Evolutionary conservation across 2,888 invertebrate genomes (phyloP).

Genomic region (Timema podura): DNA sequence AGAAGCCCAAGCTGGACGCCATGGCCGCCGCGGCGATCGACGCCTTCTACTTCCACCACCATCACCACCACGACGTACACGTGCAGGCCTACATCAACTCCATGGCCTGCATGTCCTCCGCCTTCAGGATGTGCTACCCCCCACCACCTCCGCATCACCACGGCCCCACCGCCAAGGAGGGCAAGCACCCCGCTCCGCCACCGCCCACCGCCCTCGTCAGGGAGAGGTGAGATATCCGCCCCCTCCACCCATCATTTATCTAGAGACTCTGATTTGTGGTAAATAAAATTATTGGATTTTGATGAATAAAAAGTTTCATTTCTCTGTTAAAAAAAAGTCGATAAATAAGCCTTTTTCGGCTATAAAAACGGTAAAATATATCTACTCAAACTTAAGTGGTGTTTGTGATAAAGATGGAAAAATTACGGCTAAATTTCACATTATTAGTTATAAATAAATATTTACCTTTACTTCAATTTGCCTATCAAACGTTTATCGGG

Average conservation of each 20-base stretch:
- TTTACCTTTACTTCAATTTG: too few species aligned
- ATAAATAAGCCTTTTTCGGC: too few species aligned
- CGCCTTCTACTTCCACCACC: conserved; percentile 31
- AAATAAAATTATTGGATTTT: too few species aligned
- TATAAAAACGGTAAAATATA: too few species aligned
- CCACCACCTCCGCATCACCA: neutral
- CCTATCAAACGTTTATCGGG: too few species aligned
- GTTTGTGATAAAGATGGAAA: too few species aligned
- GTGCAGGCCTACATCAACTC: conserved; percentile 14
- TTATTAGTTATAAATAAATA: too few species aligned
- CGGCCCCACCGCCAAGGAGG: conserved; percentile 18
- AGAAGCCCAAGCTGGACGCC: conserved; percentile 62
- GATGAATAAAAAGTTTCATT: too few species aligned
- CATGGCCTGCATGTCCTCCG: conserved; percentile 42
- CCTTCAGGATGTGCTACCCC: conserved; percentile 62
- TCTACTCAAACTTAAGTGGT: too few species aligned
- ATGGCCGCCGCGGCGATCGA: conserved; percentile 42
- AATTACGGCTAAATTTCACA: too few species aligned
- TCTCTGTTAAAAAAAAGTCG: too few species aligned
- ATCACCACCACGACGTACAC: conserved; percentile 6
- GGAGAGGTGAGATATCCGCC: neutral
- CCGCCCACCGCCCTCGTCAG: conserved; percentile 6
- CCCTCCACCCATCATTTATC: neutral
- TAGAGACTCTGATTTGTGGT: too few species aligned
- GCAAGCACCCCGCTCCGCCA: conserved; percentile 17